Conservation (phyloP, 2,797 vertebrate species). For the Aphelocoma californica region DNA sequence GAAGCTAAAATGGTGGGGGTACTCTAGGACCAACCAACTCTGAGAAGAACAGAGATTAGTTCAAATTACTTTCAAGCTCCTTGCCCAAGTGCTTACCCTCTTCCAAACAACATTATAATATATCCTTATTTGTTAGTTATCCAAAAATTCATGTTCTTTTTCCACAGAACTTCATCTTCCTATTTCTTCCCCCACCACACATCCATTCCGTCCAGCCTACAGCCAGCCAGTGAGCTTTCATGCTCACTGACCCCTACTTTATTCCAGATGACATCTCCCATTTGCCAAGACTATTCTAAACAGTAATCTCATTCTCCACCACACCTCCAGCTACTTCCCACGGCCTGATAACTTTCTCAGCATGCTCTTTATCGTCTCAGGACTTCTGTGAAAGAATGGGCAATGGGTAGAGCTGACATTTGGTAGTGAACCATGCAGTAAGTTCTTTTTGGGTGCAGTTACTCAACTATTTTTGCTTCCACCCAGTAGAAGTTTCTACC, state of each 20-base stretch:
- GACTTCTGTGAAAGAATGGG: not conserved
- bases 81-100: not conserved
- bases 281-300: not conserved
- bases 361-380: not conserved
- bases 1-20: not conserved
- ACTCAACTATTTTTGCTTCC: not conserved
- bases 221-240: rapidly evolving
- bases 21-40: not conserved
- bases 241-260: not conserved
- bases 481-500: not conserved
- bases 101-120: not conserved
- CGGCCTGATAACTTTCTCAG: not conserved
- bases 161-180: not conserved
- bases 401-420: not conserved
- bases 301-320: not conserved
- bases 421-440: not conserved
- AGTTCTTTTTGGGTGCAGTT: not conserved
- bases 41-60: not conserved
- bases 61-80: not conserved
- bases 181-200: not conserved
- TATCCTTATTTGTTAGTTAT: not conserved
- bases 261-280: not conserved
- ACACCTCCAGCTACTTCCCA: not conserved
- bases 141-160: not conserved
- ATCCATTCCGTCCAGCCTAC: not conserved